Evolutionary conservation across 2,888 invertebrate species (phyloP), one percentile per base, ranked within the genome.

Genomic region (Euzophera pinguis): DNA sequence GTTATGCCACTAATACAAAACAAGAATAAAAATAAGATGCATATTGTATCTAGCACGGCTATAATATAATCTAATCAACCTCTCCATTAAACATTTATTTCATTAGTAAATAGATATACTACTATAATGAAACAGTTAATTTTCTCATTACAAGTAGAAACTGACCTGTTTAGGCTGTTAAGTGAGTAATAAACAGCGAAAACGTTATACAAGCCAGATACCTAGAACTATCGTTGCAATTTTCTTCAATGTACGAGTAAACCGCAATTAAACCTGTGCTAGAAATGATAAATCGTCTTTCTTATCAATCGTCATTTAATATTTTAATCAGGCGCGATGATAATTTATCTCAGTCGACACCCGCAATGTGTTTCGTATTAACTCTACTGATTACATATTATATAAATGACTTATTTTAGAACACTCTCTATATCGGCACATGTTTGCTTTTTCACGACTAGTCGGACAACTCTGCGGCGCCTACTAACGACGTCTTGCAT

Each of bases 401-500:
- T 32, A 34, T 13, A 45, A 45, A 32, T 45, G 32, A 57, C 58
- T 58, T 55, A 53, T 52, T 61, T 55, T 32, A 57, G 53, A 29
- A 39, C 56, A 16, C 53, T 56, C 54, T 54, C 51, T 52, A 50
- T 51, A 48, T 37, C 34, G 41, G 39, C 42, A n/a, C n/a, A 50
- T 54, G 52, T 52, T 32, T 55, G 57, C 59, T 67, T 65, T 45
- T 65, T 65, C 64, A 63, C 65, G 63, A 71, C 56, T 53, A 50
- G 60, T 49, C 57, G 27, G 53, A 52, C 55, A 53, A 55, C 59
- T 51, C 50, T 17, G 47, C 52, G 68, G 65, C 66, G 72, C 65
- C 72, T 66, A 65, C 65, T 72, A 75, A 74, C 69, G 69, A 73
- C 69, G 63, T 69, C 65, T 64, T 69, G 68, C 67, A 70, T 75